Conservation (phyloP, 2,113 vertebrate genomes). For the Bujurquina vittata region DNA sequence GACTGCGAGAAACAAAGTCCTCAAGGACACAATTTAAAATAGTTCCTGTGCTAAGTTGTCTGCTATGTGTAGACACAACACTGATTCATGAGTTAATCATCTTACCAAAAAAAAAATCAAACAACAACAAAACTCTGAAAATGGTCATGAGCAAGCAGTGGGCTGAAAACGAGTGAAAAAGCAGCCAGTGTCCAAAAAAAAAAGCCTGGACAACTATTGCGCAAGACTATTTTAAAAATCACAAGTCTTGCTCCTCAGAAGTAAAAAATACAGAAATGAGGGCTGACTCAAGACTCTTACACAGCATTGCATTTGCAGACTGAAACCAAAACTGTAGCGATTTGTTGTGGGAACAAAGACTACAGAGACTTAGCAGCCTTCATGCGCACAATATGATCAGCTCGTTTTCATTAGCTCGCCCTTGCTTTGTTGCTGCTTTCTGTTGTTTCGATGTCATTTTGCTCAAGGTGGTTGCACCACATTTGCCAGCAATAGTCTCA, state of each 20-base stretch:
- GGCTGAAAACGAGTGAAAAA: background rate
- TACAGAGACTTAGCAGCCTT: background rate
- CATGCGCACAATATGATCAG: slow-evolving; percentile 1
- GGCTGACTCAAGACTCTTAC: background rate
- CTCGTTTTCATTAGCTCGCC: background rate
- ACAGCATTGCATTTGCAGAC: background rate
- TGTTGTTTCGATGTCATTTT: background rate
- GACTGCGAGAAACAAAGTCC: no score
- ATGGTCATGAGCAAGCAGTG: background rate
- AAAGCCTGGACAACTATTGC: background rate
- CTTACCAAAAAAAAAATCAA: background rate
- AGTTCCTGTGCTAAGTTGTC: no score
- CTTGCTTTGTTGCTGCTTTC: background rate
- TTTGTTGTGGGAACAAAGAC: background rate
- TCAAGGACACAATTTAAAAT: no score
- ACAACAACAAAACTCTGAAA: background rate
- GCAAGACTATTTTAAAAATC: fast-evolving
- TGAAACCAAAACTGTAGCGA: background rate
- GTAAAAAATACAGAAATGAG: background rate
- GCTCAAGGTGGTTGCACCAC: background rate
- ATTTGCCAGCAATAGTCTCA: background rate
- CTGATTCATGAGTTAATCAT: background rate
- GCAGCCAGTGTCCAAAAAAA: background rate
- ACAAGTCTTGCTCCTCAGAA: background rate
- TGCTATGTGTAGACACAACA: no score